Conservation (phyloP, 2,113 vertebrate genomes). For the Clarias batrachus region DNA sequence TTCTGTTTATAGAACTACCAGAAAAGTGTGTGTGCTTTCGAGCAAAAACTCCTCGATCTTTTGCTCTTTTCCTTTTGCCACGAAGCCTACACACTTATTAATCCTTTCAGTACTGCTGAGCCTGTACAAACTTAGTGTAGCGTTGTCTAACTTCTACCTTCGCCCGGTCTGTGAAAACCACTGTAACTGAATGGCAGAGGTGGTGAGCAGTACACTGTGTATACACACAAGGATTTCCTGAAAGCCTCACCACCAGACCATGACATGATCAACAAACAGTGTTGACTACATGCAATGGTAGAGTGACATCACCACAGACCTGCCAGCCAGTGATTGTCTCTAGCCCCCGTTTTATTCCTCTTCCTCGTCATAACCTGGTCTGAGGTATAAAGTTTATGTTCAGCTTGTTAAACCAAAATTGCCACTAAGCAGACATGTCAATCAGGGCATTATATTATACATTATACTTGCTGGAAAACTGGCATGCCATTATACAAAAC, state of each 20-base stretch:
- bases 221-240: conserved; percentile 26
- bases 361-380: conserved; percentile 44
- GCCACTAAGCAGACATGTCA: conserved; percentile 38
- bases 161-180: neutral
- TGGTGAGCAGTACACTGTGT: conserved; percentile 18
- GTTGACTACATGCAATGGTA: conserved; percentile 28
- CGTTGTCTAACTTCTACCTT: neutral
- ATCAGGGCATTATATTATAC: conserved; percentile 33
- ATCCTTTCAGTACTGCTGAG: conserved; percentile 20
- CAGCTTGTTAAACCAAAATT: conserved; percentile 45
- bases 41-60: neutral
- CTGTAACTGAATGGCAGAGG: conserved; percentile 18
- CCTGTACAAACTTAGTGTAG: neutral
- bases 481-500: conserved; percentile 45
- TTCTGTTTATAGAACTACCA: conserved; percentile 15
- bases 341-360: conserved; percentile 16
- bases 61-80: neutral
- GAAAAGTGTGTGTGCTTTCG: conserved; percentile 25
- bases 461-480: conserved; percentile 44
- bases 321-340: conserved; percentile 29
- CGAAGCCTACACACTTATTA: neutral
- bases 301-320: conserved; percentile 38
- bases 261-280: conserved; percentile 46
- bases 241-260: conserved; percentile 16
- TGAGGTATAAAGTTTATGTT: conserved; percentile 47